Base-by-base conservation (phyloP, 2,113 vertebrate species). In the Galemys pyrenaicus region DNA sequence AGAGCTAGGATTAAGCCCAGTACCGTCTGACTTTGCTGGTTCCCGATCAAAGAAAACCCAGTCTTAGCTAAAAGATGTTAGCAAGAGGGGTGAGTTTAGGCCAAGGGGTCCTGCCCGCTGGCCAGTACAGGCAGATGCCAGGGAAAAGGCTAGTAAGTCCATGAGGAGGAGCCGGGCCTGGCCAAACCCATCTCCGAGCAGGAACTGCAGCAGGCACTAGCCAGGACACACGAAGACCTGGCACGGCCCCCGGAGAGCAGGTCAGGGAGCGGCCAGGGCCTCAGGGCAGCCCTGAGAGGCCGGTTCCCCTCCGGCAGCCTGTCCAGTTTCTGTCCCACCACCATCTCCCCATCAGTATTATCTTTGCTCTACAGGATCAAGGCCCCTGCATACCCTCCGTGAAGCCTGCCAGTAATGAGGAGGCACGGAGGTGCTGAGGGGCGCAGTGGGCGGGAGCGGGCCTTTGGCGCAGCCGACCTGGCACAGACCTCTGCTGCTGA, bases 71-170 rank as follows among this genome's bases (percentile, higher is more conserved):
- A 86, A 74, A 28, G 78, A 19, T 75, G 12, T 68, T 70, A 81
- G 91, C 91, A 62, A 51, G 37, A 90, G 39, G 26, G 20, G 26
- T 83, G 87, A 32, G 16, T 62, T 77, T 51, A 56, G 62, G 51
- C 51, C 71, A 71, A 65, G n/a, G 78, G 58, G 5, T 78, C 56
- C 58, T 58, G 7, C 24, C 0, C 1, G 54, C 20, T n/a, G 20
- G 28, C 46, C 7, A 12, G 88, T 41, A 39, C 15, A 39, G 44
- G 6, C n/a, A 37, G 60, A 83, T 68, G 49, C 49, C 65, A 20
- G 65, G 51, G 67, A 37, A 35, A 68, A 81, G 39, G 20, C 28
- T 9, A 7, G 30, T 26, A 17, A 80, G 37, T n/a, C 60, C 67
- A 54, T 1, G 44, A 70, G 32, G 46, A 56, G 5, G 30, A 64